These are phyloP conservation scores for Drosophila oshimai DNA, from an alignment of 1,140 invertebrate species.

Conservation along the genomic window DNA sequence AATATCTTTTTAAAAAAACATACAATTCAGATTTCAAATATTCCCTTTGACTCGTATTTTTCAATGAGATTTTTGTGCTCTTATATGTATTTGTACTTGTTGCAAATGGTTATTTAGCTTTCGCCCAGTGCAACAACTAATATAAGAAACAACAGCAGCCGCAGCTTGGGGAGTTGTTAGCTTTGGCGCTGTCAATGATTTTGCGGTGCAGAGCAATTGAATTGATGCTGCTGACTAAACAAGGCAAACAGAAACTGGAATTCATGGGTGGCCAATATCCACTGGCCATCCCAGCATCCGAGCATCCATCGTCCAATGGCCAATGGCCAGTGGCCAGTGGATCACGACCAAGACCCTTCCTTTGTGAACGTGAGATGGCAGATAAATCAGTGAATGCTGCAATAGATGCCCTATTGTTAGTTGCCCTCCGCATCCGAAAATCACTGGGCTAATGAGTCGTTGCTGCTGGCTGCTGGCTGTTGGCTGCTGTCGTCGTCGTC, in stretches of 20 bases:
- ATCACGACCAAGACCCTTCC: constrained; percentile 46
- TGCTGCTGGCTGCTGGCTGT: constrained; percentile 26
- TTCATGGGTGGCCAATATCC: constrained; percentile 23
- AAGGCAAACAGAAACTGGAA: background rate
- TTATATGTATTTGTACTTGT: no score
- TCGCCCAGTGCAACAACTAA: constrained; percentile 7
- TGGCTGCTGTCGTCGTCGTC: constrained; percentile 15
- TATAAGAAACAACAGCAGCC: constrained; percentile 7
- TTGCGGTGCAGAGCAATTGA: constrained; percentile 72
- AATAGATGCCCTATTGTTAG: constrained; percentile 58
- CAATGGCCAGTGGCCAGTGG: constrained; percentile 15
- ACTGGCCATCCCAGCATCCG: constrained; percentile 22
- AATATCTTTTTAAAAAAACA: no score
- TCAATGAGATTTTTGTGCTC: no score
- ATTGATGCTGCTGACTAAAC: constrained; percentile 60
- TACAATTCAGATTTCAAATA: no score
- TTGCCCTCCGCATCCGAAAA: constrained; percentile 50
- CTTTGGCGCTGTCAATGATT: constrained; percentile 71
- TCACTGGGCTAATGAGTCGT: constrained; percentile 60
- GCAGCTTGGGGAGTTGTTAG: constrained; percentile 51
- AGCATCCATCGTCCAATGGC: constrained; percentile 7
- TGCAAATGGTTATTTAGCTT: no score
- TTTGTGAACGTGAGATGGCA: constrained; percentile 65
- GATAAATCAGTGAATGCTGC: constrained; percentile 70
- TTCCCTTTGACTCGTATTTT: no score